Evolutionary conservation across 92 coral and sea anemone species (phyloP).

Genomic region (Epizoanthus stellaris): DNA sequence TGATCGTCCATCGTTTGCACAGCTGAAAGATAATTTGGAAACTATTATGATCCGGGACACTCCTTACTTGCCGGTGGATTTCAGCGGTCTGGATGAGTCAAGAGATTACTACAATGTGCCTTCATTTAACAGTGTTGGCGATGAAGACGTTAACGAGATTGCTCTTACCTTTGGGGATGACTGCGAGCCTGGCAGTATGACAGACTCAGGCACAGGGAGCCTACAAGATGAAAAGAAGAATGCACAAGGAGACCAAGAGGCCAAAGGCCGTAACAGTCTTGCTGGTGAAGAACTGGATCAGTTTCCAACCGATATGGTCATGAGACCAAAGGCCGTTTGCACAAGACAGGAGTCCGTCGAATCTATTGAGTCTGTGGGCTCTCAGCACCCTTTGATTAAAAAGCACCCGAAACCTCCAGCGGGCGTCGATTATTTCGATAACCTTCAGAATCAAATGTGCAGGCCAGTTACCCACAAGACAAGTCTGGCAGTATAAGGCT

Average conservation of each 20-base stretch:
- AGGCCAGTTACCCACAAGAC: constrained; percentile 32
- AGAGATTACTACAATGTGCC: constrained; percentile 88
- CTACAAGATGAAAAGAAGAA: background rate
- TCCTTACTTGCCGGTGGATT: constrained; percentile 76
- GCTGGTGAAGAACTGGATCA: constrained; percentile 19
- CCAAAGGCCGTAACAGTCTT: background rate
- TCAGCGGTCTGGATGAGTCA: constrained; percentile 78
- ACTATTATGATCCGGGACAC: constrained; percentile 80
- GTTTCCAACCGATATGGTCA: constrained; percentile 25
- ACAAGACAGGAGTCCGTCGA: constrained; percentile 27
- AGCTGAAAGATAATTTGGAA: constrained; percentile 67
- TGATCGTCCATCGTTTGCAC: constrained; percentile 69
- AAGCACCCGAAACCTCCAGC: background rate
- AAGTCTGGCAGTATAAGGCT: constrained; percentile 15
- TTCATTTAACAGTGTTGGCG: constrained; percentile 73
- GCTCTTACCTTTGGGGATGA: constrained; percentile 35
- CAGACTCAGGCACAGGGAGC: constrained; percentile 44
- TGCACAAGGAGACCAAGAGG: background rate
- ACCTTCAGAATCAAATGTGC: constrained; percentile 41
- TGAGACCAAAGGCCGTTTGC: constrained; percentile 7
- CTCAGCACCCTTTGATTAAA: constrained; percentile 8
- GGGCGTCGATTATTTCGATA: constrained; percentile 18
- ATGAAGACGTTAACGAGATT: constrained; percentile 43
- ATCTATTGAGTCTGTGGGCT: constrained; percentile 15
- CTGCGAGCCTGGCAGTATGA: background rate